Evolutionary conservation across 2,113 vertebrate genomes (phyloP).

Genomic region (Dasyurus viverrinus): DNA sequence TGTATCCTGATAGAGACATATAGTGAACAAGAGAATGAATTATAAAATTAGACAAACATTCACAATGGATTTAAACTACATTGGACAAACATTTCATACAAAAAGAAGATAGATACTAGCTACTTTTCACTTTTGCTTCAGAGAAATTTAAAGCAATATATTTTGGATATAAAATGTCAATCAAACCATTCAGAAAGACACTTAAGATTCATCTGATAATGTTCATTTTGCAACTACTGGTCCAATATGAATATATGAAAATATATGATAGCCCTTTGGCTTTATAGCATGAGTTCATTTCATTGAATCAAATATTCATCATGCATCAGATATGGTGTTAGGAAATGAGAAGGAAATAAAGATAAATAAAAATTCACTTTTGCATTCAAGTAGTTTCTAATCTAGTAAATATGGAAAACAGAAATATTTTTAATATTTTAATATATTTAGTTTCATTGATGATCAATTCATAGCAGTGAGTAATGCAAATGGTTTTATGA

Average conservation of each 20-base stretch:
- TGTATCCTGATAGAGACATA: background rate
- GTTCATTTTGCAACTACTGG: background rate
- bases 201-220: background rate
- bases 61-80: background rate
- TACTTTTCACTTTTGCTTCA: background rate
- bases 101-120: background rate
- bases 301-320: background rate
- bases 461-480: background rate
- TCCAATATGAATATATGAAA: background rate
- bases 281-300: background rate
- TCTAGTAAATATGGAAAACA: background rate
- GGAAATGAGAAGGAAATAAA: background rate
- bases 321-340: background rate
- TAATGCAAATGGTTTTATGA: background rate
- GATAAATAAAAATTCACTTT: background rate
- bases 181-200: background rate
- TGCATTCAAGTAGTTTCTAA: background rate
- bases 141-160: background rate
- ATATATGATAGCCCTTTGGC: background rate
- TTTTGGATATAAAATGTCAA: background rate
- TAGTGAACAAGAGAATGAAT: background rate
- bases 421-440: background rate
- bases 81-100: background rate
- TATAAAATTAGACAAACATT: background rate
- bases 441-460: background rate